Evolutionary conservation across 2,888 invertebrate genomes (phyloP).

Genomic region (Nomada hirtipes): DNA sequence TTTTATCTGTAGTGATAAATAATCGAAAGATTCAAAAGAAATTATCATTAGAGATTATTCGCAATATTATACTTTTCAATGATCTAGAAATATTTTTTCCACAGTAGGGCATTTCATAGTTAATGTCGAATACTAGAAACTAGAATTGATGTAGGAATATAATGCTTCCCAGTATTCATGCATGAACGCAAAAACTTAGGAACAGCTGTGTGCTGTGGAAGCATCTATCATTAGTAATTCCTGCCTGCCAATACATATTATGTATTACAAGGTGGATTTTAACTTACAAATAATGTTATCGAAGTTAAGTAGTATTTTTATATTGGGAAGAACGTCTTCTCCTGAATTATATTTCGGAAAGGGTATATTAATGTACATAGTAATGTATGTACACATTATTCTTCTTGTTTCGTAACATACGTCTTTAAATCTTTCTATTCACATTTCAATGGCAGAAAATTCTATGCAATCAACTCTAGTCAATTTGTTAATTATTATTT

Average conservation of each 20-base stretch:
- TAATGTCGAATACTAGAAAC: constrained; percentile 15
- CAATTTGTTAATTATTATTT: constrained; percentile 25
- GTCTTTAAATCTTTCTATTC: constrained; percentile 7
- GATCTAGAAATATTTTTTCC: constrained; percentile 15
- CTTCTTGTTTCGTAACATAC: constrained; percentile 6
- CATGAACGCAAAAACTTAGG: constrained; percentile 13
- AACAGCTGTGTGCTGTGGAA: constrained; percentile 7
- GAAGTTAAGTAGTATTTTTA: constrained; percentile 27
- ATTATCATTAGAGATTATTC: constrained; percentile 2
- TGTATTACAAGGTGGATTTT: constrained; percentile 35
- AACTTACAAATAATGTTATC: constrained; percentile 4
- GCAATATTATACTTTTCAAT: constrained; percentile 11
- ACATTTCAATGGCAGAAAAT: constrained; percentile 9
- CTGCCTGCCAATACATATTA: constrained; percentile 18
- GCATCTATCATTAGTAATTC: constrained; percentile 25
- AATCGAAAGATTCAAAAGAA: background rate
- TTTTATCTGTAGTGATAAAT: constrained; percentile 25
- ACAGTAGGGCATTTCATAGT: constrained; percentile 33
- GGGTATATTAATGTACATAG: constrained; percentile 22
- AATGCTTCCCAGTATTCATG: constrained; percentile 24
- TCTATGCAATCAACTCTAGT: constrained; percentile 43
- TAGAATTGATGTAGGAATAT: constrained; percentile 24
- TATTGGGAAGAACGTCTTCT: background rate
- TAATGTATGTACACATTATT: constrained; percentile 9
- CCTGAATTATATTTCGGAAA: background rate